A percentile compares a stretch with the other conserved stretches of the same genome.
Evolutionary conservation across 2,797 vertebrate genomes (phyloP).

Genomic region (Neosilurus mollespiculum): DNA sequence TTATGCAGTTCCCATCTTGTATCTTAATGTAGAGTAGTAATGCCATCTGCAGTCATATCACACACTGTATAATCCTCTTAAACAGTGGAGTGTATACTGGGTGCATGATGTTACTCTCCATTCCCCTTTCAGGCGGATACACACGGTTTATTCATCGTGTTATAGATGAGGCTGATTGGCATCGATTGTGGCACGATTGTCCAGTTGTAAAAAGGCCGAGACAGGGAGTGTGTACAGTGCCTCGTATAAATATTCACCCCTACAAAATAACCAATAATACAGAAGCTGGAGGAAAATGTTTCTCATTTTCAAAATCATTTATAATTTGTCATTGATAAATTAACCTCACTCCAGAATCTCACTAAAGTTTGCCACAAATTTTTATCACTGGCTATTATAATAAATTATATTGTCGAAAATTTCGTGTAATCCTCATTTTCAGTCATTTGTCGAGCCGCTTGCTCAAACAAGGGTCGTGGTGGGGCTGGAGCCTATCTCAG

Average conservation of each 20-base stretch:
- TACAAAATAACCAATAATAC: neutral
- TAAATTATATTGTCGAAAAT: neutral
- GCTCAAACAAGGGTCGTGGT: no score
- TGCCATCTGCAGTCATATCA: conserved; percentile 54
- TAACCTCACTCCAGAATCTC: neutral
- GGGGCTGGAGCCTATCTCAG: no score
- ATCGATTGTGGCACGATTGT: neutral
- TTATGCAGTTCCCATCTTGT: conserved; percentile 40
- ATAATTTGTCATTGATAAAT: neutral
- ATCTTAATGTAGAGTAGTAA: conserved; percentile 46
- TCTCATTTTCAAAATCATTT: neutral
- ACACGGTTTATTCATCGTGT: conserved; percentile 46
- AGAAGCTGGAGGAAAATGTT: neutral
- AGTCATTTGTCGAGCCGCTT: no score
- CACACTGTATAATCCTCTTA: conserved; percentile 56
- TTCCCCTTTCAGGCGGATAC: conserved; percentile 49
- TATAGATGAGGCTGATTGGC: conserved; percentile 43
- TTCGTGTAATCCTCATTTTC: no score
- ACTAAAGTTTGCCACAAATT: neutral
- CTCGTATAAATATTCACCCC: no score
- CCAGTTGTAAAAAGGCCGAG: conserved; percentile 37
- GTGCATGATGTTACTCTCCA: conserved; percentile 42
- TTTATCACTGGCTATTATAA: neutral
- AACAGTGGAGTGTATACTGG: conserved; percentile 41
- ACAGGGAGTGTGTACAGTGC: neutral